Base-by-base conservation (phyloP, 2,888 invertebrate species). In the Thalpophila matura region DNA sequence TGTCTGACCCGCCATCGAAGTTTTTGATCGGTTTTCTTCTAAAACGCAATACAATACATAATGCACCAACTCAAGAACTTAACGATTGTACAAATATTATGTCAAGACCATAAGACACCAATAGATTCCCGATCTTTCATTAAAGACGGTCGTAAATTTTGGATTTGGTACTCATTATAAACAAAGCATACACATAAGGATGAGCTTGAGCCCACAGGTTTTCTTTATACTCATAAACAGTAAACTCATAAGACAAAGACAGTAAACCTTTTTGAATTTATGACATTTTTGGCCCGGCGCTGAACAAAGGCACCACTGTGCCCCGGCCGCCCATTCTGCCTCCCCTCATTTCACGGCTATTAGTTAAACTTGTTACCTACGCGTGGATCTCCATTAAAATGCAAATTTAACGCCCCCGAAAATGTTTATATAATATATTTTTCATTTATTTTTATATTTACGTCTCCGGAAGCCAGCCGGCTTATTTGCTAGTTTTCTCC, bases 371-470 rank as follows among this genome's bases (percentile, higher is more conserved):
- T 93, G 94, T 95, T 95, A 95, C 92, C 86, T 86, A 88, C 92
- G 89, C 92, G 90, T 89, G 90, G 85, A 87, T 92, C 90, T 91
- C 94, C 89, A 95, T 95, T 94, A 93, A 95, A 95, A 95, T 95
- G 95, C 92, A 94, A 95, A 95, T 95, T 92, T 85, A 80, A 87
- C 74, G 83, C 86, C 91, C 87, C 90, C 87, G 91, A 89, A 92
- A 92, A 92, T 91, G 92, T 90, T 90, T 90, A 89, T 90, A 85
- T 88, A 84, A 87, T 88, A 88, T 88, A 87, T 89, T 86, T 87
- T 88, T 84, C 84, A 85, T 90, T 88, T 88, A 87, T 83, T 88
- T 88, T 86, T 83, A 82, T 80, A 81, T 82, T 77, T 78, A 80
- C 58, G 58, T 69, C 65, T 54, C 53, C 68, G 70, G 65, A 63